Evolutionary conservation across 2,888 invertebrate genomes (phyloP).

Genomic region (Aleiodes leptofemur): DNA sequence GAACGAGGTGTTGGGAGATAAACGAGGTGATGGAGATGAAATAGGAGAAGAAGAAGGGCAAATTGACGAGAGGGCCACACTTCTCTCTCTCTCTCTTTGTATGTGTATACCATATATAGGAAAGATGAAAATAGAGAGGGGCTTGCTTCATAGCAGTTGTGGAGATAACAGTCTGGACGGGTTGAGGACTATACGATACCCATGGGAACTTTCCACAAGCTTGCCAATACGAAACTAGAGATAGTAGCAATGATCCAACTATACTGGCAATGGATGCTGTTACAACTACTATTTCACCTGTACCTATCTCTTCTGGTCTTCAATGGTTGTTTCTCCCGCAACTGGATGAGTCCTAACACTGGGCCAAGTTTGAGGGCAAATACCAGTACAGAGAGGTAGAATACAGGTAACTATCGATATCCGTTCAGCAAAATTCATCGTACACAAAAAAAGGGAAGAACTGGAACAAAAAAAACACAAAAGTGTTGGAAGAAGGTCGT

Average conservation of each 20-base stretch:
- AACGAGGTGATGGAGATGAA: too few relatives aligned
- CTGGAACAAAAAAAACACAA: background rate
- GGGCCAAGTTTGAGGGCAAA: conserved; percentile 45
- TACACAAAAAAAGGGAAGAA: background rate
- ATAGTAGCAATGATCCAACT: conserved; percentile 58
- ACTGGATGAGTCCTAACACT: conserved; percentile 46
- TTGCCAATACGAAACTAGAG: conserved; percentile 62
- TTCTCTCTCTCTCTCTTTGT: too few relatives aligned
- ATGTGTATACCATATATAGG: conserved; percentile 9
- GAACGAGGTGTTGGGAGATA: background rate
- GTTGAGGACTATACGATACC: conserved; percentile 58
- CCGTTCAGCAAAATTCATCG: background rate
- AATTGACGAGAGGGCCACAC: background rate
- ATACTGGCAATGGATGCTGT: conserved; percentile 58
- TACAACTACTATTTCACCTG: conserved; percentile 45
- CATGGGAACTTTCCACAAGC: conserved; percentile 61
- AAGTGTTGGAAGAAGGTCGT: background rate
- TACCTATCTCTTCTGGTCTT: conserved; percentile 39
- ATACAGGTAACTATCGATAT: conserved; percentile 15
- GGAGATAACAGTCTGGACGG: conserved; percentile 57
- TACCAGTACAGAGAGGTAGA: conserved; percentile 28
- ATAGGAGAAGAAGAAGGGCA: conserved; percentile 1
- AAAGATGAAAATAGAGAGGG: conserved; percentile 38
- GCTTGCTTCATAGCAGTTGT: conserved; percentile 49
- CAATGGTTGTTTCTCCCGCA: conserved; percentile 47